Evolutionary conservation across 2,797 vertebrate species (phyloP), one percentile per base, ranked within the genome.

Genomic region (Phrynocephalus vlangalii): DNA sequence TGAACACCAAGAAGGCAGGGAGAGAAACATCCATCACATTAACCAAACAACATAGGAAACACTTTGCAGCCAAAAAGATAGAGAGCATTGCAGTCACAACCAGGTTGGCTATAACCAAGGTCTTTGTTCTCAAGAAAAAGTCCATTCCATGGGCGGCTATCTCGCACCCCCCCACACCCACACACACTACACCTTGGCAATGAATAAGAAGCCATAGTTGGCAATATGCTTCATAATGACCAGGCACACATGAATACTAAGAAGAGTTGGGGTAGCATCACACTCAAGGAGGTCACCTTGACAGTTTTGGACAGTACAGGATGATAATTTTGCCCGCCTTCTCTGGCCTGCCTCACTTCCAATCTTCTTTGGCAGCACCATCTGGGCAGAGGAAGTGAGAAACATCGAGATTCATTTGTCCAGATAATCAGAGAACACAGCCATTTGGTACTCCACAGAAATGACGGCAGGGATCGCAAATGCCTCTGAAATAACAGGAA

Each of bases 1-100:
- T 81, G 87, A 92, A 94, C 75, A 94, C 70, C 28, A 2, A 48
- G 87, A 91, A 94, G 93, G 92, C 88, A 93, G 90, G 94, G 88
- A 91, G 89, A 89, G 77, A 90, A 68, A 70, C 91, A 96, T 96
- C 87, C 87, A 95, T 96, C 94, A 95, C 82, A 78, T 91, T 94
- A 95, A 91, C 83, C 88, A 94, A 95, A 91, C 87, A 94, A 88
- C 81, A 92, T 67, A 88, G 82, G 79, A 93, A 89, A 68, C 6
- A 2, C 16, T 73, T 89, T 84, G 71, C 18, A 84, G 82, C 79
- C 87, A 66, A 91, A 92, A 82, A 63, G 8, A 48, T 82, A 60
- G 16, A 71, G 68, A 70, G 68, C 66, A 70, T 7, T 26, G 72
- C 79, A 85, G 90, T 48, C 87, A 52, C 26, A 92, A 52, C 81